phyloP scores from a whole-genome alignment of 2,888 invertebrate species.

The Melanophora roralis region DNA sequence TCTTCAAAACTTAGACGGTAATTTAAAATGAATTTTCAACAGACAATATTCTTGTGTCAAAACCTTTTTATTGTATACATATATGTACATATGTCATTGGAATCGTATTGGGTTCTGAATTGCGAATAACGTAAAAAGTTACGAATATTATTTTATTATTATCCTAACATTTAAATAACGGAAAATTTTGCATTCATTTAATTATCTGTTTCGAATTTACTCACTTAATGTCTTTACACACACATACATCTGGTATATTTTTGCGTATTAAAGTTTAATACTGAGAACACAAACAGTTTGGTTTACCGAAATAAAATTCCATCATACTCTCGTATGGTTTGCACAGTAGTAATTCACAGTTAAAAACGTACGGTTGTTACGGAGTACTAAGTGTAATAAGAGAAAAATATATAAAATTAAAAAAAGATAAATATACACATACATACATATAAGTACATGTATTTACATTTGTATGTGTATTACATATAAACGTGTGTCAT shows the following conservation, averaged over 20 bases:
- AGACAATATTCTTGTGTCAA: no score
- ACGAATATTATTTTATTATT: no score
- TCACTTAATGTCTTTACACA: conserved; percentile 40
- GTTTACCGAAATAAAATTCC: conserved; percentile 30
- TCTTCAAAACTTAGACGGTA: no score
- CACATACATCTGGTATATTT: conserved; percentile 12
- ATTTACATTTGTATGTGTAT: no score
- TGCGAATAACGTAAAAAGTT: no score
- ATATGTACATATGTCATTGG: no score
- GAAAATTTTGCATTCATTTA: conserved; percentile 11
- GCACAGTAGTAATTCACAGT: conserved; percentile 54
- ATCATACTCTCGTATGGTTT: conserved; percentile 23
- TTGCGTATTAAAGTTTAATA: conserved; percentile 35
- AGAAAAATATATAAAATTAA: conserved; percentile 9
- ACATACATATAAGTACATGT: no score
- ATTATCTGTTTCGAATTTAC: conserved; percentile 10
- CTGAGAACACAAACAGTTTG: conserved; percentile 43
- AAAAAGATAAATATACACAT: not conserved
- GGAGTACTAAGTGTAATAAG: conserved; percentile 18
- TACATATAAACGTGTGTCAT: no score
- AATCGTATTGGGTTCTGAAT: no score
- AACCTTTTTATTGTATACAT: no score
- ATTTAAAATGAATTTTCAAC: no score
- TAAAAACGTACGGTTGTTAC: conserved; percentile 48
- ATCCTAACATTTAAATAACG: no score